Evolutionary conservation across 2,797 vertebrate species (phyloP).

Genomic region (Hydrophis major): DNA sequence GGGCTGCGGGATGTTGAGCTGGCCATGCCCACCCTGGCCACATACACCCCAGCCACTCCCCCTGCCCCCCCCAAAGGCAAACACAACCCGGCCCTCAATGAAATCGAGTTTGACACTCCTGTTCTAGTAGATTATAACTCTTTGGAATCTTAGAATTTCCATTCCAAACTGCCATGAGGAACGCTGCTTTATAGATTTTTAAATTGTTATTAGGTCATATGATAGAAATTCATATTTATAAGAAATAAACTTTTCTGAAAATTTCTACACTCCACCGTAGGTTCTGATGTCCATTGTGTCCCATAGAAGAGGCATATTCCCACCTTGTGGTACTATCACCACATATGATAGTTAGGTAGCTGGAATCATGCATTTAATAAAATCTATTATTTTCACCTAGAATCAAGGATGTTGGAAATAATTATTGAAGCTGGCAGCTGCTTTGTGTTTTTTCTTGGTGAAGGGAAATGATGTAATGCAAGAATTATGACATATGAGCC

Average conservation of each 20-base stretch:
- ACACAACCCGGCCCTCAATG: too few relatives aligned
- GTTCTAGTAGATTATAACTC: background rate
- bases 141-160: background rate
- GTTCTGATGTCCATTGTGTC: background rate
- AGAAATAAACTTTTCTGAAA: background rate
- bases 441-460: background rate
- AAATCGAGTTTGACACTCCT: too few relatives aligned
- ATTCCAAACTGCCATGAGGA: background rate
- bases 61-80: too few relatives aligned
- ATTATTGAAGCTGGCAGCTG: background rate
- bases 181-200: background rate
- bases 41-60: too few relatives aligned
- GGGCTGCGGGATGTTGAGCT: too few relatives aligned
- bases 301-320: background rate
- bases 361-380: background rate
- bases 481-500: background rate
- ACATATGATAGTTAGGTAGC: background rate
- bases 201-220: background rate
- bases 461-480: background rate
- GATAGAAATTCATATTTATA: background rate
- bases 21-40: too few relatives aligned
- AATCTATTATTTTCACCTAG: background rate
- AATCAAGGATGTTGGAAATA: background rate
- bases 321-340: background rate
- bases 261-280: background rate